Conservation (phyloP, 2,797 vertebrate species). For the Lerista edwardsae region DNA sequence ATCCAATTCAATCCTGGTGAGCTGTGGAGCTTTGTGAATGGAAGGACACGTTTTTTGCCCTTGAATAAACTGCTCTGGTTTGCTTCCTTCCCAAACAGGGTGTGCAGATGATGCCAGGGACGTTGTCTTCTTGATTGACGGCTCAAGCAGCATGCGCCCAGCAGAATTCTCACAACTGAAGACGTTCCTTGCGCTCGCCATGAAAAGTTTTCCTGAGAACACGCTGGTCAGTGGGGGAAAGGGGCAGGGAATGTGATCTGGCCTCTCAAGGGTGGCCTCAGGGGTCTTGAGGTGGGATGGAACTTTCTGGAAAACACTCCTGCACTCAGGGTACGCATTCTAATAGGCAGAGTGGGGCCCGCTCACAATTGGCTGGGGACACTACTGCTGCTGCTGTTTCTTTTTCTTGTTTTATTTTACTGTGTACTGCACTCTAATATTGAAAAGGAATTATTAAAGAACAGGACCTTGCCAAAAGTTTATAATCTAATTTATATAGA, state of each 20-base stretch:
- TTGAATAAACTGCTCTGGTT: not conserved
- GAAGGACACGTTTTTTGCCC: not conserved
- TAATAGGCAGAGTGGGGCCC: too few species aligned
- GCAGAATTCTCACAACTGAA: not conserved
- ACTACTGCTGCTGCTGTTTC: not conserved
- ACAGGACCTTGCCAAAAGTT: not conserved
- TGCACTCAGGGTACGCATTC: not conserved
- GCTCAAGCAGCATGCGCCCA: not conserved
- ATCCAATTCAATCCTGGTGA: not conserved
- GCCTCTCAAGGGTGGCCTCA: not conserved
- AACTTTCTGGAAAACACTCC: not conserved
- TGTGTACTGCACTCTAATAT: too few species aligned
- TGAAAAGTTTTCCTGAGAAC: conserved; percentile 17
- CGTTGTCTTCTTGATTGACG: conserved; percentile 27
- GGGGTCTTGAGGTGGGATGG: not conserved
- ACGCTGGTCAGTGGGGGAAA: conserved; percentile 18
- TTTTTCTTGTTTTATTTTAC: not conserved
- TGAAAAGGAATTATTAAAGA: not conserved
- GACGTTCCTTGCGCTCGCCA: not conserved
- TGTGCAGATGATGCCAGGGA: conserved; percentile 23
- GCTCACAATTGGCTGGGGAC: too few species aligned
- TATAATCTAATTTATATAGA: not conserved
- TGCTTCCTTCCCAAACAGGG: not conserved
- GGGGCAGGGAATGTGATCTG: not conserved
- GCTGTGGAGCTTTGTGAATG: not conserved